Evolutionary conservation across 2,113 vertebrate genomes (phyloP).

Genomic region (Malurus cyaneus): DNA sequence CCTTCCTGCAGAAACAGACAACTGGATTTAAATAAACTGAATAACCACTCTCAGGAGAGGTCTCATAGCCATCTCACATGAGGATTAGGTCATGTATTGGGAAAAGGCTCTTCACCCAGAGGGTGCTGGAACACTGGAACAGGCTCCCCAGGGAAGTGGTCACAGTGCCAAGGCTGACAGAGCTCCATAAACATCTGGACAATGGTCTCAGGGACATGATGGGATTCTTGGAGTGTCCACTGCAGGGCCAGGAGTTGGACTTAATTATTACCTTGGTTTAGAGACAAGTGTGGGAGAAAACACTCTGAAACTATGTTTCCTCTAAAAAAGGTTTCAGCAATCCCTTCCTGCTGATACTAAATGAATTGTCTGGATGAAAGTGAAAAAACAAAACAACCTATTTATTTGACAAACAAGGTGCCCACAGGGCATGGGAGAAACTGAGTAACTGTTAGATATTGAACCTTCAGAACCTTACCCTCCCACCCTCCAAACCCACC

Average conservation of each 20-base stretch:
- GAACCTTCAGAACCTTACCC: too few species aligned
- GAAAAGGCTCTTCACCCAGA: neutral
- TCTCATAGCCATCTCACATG: accelerated
- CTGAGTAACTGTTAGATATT: too few species aligned
- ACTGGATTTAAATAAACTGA: neutral
- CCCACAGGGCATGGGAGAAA: too few species aligned
- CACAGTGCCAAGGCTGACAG: neutral
- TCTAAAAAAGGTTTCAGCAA: too few species aligned
- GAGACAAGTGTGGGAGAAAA: too few species aligned
- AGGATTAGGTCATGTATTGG: neutral
- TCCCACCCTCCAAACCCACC: too few species aligned
- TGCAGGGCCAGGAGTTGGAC: neutral
- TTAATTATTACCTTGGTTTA: neutral
- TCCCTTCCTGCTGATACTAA: too few species aligned
- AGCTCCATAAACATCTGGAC: neutral
- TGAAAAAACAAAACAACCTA: too few species aligned
- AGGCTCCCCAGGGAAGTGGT: neutral
- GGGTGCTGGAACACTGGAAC: neutral
- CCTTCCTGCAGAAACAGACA: neutral
- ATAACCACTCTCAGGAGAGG: neutral
- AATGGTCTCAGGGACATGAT: neutral
- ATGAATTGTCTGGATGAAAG: too few species aligned
- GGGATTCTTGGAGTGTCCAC: neutral
- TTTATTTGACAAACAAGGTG: too few species aligned
- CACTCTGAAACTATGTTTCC: too few species aligned